Evolutionary conservation across 1,140 invertebrate species (phyloP).

Genomic region (Zaprionus taronus): DNA sequence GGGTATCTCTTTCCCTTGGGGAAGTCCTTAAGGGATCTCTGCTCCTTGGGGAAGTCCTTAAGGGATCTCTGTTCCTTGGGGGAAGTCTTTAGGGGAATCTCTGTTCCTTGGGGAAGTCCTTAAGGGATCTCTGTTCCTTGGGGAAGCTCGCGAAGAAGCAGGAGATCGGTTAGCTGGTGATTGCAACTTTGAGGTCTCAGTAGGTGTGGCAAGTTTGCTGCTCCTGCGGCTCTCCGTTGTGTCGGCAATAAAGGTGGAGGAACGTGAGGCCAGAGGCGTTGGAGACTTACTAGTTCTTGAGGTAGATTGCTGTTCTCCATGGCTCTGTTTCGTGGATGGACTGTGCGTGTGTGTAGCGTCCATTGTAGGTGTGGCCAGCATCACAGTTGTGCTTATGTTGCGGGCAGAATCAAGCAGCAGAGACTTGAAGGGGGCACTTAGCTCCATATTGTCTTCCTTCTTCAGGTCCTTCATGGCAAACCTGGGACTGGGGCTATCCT

Average conservation of each 20-base stretch:
- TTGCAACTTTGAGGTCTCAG: neutral
- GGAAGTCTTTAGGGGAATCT: neutral
- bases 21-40: neutral
- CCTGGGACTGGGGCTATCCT: neutral
- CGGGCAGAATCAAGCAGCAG: slow-evolving; percentile 30
- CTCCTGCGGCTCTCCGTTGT: neutral
- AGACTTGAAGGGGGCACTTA: slow-evolving; percentile 36
- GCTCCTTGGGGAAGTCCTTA: neutral
- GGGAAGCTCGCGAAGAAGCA: neutral
- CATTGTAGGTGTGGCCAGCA: slow-evolving; percentile 23
- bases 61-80: neutral
- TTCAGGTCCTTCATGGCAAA: neutral
- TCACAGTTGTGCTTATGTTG: slow-evolving; percentile 38
- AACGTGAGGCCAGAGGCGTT: slow-evolving; percentile 26
- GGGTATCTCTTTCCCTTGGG: neutral
- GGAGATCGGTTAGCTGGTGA: neutral
- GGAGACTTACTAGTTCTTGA: slow-evolving; percentile 15
- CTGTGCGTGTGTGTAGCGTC: slow-evolving; percentile 6
- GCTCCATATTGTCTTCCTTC: neutral
- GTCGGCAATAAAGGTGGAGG: slow-evolving; percentile 31
- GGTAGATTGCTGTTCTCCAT: neutral
- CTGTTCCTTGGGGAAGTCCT: neutral
- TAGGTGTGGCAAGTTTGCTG: slow-evolving; percentile 30
- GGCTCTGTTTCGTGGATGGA: neutral
- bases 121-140: neutral